Conservation (phyloP, 1,140 invertebrate genomes). For the Apis cerana region DNA sequence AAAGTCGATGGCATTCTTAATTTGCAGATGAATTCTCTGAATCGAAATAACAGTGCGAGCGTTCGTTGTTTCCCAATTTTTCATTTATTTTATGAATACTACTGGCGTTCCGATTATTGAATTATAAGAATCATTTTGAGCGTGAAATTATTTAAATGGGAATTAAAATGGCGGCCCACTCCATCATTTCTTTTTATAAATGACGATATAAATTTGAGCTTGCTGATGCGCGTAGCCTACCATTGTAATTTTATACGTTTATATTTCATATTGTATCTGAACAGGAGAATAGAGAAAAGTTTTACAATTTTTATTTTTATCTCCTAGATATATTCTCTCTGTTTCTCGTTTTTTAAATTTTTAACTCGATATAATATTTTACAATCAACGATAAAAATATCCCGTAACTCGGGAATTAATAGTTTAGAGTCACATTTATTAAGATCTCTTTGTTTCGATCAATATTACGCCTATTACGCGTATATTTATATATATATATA, state of each 20-base stretch:
- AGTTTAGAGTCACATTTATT: too few species aligned
- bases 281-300: background rate
- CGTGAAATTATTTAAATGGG: background rate
- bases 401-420: too few species aligned
- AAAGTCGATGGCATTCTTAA: constrained; percentile 32
- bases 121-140: background rate
- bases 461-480: too few species aligned
- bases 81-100: background rate
- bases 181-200: background rate
- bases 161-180: too few species aligned
- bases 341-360: too few species aligned
- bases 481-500: too few species aligned
- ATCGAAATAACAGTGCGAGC: background rate
- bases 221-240: background rate
- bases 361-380: too few species aligned
- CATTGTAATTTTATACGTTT: too few species aligned
- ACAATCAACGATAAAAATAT: too few species aligned
- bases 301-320: background rate
- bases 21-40: constrained; percentile 11
- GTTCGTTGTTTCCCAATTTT: background rate
- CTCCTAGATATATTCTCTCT: background rate
- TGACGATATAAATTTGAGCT: background rate
- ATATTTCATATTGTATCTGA: too few species aligned
- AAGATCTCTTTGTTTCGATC: too few species aligned
- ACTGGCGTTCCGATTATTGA: background rate